Conservation (phyloP, 2,113 vertebrate species). For the Lonchura striata region DNA sequence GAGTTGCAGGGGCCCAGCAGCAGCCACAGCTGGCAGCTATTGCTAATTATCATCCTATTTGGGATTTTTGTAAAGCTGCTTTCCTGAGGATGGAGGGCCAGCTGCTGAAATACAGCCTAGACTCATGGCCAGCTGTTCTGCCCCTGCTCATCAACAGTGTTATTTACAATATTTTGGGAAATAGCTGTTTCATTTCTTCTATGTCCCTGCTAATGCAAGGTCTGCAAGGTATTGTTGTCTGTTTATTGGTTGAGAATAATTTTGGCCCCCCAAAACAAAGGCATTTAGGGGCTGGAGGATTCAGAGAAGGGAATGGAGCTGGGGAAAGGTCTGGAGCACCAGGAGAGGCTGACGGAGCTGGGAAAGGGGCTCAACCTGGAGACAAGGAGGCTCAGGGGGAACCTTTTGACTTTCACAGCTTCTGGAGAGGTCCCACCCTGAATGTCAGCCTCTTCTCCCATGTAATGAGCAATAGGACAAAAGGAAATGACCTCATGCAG, state of each 20-base stretch:
- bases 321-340: background rate
- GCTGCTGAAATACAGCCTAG: background rate
- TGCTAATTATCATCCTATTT: background rate
- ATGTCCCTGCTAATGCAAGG: background rate
- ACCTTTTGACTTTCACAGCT: background rate
- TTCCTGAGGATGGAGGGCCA: rapidly evolving
- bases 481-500: background rate
- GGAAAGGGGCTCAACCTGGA: background rate
- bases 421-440: too few relatives aligned
- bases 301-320: background rate
- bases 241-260: background rate
- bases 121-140: background rate
- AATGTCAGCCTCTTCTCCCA: background rate
- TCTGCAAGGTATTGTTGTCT: rapidly evolving
- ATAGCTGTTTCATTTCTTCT: background rate
- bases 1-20: background rate
- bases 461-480: background rate
- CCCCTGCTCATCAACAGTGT: too few relatives aligned
- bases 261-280: background rate
- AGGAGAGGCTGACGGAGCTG: background rate
- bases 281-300: background rate
- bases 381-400: background rate
- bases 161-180: background rate
- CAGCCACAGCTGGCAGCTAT: background rate
- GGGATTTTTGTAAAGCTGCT: background rate